A percentile compares a stretch with the other conserved stretches of the same genome.
phyloP scores from a whole-genome alignment of 1,140 invertebrate species.

The Diorhabda carinulata region DNA sequence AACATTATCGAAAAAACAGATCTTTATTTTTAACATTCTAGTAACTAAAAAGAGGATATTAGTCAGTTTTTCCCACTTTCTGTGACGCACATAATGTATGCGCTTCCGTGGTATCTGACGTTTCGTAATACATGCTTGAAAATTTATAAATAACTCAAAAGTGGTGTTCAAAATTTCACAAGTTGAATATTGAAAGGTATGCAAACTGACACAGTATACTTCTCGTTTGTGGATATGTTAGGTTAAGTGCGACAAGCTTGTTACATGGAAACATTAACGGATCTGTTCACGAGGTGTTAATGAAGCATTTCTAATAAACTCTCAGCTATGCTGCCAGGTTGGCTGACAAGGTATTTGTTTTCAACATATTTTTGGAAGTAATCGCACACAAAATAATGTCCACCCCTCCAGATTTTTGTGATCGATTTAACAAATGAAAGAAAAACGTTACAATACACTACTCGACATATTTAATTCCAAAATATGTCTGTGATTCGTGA shows the following conservation, averaged over 20 bases:
- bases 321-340: not conserved
- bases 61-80: no score
- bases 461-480: no score
- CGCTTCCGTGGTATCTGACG: not conserved
- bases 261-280: not conserved
- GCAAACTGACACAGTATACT: not conserved
- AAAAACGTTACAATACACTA: no score
- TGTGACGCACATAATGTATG: not conserved
- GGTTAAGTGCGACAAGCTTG: not conserved
- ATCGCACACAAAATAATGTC: no score
- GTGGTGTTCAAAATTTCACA: not conserved
- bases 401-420: no score
- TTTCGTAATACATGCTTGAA: not conserved
- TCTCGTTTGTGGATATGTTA: not conserved
- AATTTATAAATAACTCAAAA: not conserved
- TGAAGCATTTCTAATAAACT: not conserved
- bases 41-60: no score
- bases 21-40: no score
- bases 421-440: no score
- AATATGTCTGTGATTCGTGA: no score
- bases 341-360: conserved; percentile 1
- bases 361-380: not conserved
- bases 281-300: not conserved
- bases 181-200: not conserved
- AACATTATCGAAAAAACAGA: no score